These are phyloP conservation scores for Epinephelus coioides DNA, from an alignment of 2,797 vertebrate genomes.

Conservation along the genomic window DNA sequence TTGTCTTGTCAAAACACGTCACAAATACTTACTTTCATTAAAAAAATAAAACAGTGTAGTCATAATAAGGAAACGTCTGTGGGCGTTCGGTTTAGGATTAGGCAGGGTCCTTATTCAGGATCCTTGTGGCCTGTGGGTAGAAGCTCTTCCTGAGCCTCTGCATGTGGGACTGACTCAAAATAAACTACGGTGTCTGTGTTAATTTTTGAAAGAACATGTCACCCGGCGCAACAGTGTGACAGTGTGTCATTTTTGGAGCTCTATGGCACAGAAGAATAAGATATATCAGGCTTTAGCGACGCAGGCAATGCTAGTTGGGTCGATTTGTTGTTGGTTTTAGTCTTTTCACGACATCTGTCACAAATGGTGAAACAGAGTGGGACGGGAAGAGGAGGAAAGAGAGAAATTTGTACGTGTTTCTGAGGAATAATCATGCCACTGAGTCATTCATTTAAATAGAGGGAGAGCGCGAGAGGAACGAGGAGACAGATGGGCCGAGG, in stretches of 20 bases:
- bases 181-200: not conserved
- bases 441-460: slow-evolving; percentile 34
- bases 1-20: too few species aligned
- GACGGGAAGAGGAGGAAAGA: not conserved
- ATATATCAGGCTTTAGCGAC: not conserved
- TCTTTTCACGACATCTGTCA: not conserved
- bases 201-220: not conserved
- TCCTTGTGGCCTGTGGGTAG: too few species aligned
- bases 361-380: not conserved
- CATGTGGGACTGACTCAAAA: not conserved
- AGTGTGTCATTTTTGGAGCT: not conserved
- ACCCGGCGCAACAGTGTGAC: not conserved
- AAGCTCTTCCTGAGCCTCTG: too few species aligned
- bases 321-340: slow-evolving; percentile 2
- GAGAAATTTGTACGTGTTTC: slow-evolving; percentile 6
- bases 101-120: too few species aligned
- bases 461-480: not conserved
- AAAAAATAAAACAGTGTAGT: too few species aligned
- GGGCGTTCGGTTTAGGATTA: too few species aligned
- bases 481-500: slow-evolving; percentile 59
- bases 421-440: slow-evolving; percentile 11
- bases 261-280: not conserved
- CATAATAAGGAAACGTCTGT: too few species aligned
- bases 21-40: too few species aligned
- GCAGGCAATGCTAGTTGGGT: not conserved